A percentile compares a stretch with the other conserved stretches of the same genome.
phyloP scores from a whole-genome alignment of 2,113 vertebrate species.

The Erinaceus europaeus region DNA sequence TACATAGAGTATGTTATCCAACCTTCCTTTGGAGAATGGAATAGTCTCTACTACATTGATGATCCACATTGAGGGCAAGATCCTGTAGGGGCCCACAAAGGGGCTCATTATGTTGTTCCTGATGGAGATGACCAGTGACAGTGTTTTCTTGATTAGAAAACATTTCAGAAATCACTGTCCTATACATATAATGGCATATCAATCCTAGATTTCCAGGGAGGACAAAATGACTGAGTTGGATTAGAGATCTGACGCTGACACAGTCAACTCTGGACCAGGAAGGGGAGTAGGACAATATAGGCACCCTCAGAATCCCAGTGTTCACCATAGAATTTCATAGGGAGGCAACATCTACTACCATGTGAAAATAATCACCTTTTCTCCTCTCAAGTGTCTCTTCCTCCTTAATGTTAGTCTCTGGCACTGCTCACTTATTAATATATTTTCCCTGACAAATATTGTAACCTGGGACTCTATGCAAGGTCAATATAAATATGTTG shows the following conservation, averaged over 20 bases:
- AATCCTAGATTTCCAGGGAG: background rate
- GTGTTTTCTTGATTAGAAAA: constrained; percentile 1
- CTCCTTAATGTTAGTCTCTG: background rate
- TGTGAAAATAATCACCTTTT: background rate
- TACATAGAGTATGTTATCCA: no score
- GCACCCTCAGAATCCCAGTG: background rate
- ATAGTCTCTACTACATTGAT: no score
- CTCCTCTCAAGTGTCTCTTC: background rate
- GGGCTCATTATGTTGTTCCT: no score
- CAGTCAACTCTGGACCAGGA: background rate
- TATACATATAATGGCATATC: background rate
- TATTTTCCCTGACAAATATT: background rate
- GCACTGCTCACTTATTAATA: background rate
- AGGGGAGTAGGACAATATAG: background rate
- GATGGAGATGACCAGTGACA: no score
- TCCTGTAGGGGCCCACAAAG: no score
- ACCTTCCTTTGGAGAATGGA: no score
- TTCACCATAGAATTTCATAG: background rate
- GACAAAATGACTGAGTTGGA: background rate
- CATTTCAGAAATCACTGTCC: background rate
- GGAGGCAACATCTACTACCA: background rate
- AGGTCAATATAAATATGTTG: background rate
- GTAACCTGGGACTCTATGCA: background rate
- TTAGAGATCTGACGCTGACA: background rate
- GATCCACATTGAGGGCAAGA: no score